Base-by-base conservation (phyloP, 2,113 vertebrate species). In the Atlantisia rogersi region DNA sequence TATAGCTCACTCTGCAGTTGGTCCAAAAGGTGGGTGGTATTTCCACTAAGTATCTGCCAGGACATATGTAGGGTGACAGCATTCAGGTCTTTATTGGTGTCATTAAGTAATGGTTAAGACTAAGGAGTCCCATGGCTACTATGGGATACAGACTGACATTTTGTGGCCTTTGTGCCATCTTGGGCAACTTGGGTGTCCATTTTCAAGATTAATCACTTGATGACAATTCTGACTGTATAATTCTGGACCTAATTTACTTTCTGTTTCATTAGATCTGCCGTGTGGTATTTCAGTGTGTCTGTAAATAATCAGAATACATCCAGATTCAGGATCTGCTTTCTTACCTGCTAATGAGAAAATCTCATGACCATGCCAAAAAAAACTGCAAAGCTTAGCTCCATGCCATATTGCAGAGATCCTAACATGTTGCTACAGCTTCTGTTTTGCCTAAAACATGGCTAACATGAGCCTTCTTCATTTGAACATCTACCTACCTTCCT, bases 301-400 rank as follows among this genome's bases (percentile, higher is more conserved):
- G 53, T 21, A 86, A 81, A 74, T 29, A 77, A 42, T 16, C 22
- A 50, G 10, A 89, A 50, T 86, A 11, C 12, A 26, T 29, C 7
- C 17, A 75, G 6, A 50, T 64, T 37, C n/a, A 56, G 32, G 48
- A 80, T 50, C 39, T 67, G 13, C 28, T 75, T 92, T 78, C 26
- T 62, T 64, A 37, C 15, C 17, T 17, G 14, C 39, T 52, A 76
- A 40, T 28, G 28, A 35, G 7, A 59, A 32, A 65, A 56, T n/a
- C 31, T 28, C 26, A 77, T 28, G 9, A 31, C 46, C 40, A 16
- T n/a, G 12, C 21, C 20, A 16, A 62, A 82, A 82, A 65, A n/a
- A 5, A 0, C 13, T 74, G 9, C 5, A 24, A 46, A 70, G 3
- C 1, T 46, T 46, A 65, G 31, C 50, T n/a, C 15, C 6, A 1